phyloP scores from a whole-genome alignment of 2,797 vertebrate species.

The Micrastur ruficollis region DNA sequence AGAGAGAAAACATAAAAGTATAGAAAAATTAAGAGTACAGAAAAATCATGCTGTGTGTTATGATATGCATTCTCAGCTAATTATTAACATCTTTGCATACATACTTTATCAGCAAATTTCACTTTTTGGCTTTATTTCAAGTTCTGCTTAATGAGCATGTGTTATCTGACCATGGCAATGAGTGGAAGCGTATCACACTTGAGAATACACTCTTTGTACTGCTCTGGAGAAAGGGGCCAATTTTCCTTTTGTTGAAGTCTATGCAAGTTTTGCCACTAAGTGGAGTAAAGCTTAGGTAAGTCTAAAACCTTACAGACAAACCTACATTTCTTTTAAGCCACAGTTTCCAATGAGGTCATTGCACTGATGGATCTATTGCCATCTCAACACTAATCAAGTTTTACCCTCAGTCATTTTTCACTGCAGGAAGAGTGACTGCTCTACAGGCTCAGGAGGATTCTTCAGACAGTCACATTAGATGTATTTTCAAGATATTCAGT shows the following conservation, averaged over 20 bases:
- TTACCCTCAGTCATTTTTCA: slow-evolving; percentile 11
- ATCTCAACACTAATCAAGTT: neutral
- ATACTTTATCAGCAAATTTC: slow-evolving; percentile 59
- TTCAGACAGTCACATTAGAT: neutral
- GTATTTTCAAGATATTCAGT: slow-evolving; percentile 47
- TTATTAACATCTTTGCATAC: slow-evolving; percentile 72
- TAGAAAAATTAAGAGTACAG: neutral
- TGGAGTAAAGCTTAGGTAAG: neutral
- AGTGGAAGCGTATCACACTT: neutral
- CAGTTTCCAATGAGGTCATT: slow-evolving; percentile 5
- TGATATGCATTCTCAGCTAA: slow-evolving; percentile 67
- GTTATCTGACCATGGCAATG: slow-evolving; percentile 45
- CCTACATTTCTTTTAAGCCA: neutral
- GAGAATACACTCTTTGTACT: slow-evolving; percentile 9
- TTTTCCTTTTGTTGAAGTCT: neutral
- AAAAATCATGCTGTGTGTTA: slow-evolving; percentile 51
- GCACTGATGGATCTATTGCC: neutral
- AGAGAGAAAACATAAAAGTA: neutral
- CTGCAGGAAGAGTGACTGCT: neutral
- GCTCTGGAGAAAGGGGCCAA: neutral
- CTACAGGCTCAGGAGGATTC: neutral
- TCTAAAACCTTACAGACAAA: neutral
- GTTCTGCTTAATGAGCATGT: slow-evolving; percentile 39
- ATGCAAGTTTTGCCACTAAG: neutral
- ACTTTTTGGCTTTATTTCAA: slow-evolving; percentile 62